Conservation (phyloP, 2,888 invertebrate species). For the Acanthosepion pharaonis region DNA sequence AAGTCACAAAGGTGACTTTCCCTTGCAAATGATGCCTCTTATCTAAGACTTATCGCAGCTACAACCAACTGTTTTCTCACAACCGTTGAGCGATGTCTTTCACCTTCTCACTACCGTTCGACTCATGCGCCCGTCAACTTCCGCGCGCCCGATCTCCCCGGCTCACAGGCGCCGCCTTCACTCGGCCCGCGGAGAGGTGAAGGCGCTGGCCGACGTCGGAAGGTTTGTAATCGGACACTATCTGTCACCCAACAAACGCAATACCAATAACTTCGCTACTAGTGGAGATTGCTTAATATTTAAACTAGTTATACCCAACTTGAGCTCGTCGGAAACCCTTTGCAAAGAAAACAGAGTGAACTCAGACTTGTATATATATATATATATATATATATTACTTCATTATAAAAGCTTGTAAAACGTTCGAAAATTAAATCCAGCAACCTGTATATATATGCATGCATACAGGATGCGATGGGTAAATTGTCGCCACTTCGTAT, state of each 20-base stretch:
- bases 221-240: background rate
- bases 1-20: slow-evolving; percentile 35
- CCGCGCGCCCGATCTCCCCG: background rate
- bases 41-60: slow-evolving; percentile 40
- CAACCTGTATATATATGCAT: too few relatives aligned
- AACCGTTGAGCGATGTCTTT: slow-evolving; percentile 41
- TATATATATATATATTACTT: too few relatives aligned
- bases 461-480: too few relatives aligned
- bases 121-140: background rate
- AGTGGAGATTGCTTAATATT: background rate
- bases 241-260: background rate
- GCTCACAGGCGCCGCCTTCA: background rate
- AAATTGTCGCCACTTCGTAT: too few relatives aligned
- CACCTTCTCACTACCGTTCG: background rate
- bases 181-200: background rate
- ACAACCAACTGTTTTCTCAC: slow-evolving; percentile 46
- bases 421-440: too few relatives aligned
- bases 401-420: too few relatives aligned
- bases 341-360: too few relatives aligned
- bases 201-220: background rate
- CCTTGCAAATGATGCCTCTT: slow-evolving; percentile 44
- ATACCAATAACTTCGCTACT: background rate
- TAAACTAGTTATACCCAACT: background rate
- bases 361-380: too few relatives aligned
- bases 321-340: too few relatives aligned